phyloP scores from a whole-genome alignment of 2,113 vertebrate genomes.

The Setophaga petechia region DNA sequence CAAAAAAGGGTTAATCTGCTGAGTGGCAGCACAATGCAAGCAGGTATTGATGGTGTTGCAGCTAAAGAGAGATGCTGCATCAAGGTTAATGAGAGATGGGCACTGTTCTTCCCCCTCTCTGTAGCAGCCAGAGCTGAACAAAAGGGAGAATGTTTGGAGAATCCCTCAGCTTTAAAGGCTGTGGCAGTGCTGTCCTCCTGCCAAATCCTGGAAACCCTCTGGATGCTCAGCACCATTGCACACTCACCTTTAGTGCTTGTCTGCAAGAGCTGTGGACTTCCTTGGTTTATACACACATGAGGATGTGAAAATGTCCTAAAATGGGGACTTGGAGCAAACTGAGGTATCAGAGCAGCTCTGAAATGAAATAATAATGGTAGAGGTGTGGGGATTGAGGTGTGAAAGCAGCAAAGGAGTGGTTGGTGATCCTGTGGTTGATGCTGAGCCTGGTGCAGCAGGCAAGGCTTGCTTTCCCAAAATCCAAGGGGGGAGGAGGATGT shows the following conservation, averaged over 20 bases:
- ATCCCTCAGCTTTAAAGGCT: not conserved
- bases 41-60: not conserved
- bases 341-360: not conserved
- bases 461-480: not conserved
- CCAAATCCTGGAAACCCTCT: not conserved
- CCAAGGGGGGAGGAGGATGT: not conserved
- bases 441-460: not conserved
- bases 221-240: rapidly evolving
- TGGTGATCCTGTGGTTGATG: not conserved
- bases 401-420: not conserved
- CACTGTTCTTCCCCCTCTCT: not conserved
- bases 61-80: not conserved
- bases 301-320: not conserved
- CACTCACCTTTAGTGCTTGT: not conserved
- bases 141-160: not conserved
- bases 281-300: rapidly evolving
- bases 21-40: not conserved
- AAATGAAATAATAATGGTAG: rapidly evolving
- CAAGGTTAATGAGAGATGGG: not conserved
- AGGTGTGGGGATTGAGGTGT: not conserved
- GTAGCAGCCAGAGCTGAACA: not conserved
- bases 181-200: not conserved
- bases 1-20: not conserved
- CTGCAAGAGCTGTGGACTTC: not conserved
- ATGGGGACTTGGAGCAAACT: not conserved